phyloP scores from a whole-genome alignment of 2,113 vertebrate genomes.

The Proterorhinus semilunaris region DNA sequence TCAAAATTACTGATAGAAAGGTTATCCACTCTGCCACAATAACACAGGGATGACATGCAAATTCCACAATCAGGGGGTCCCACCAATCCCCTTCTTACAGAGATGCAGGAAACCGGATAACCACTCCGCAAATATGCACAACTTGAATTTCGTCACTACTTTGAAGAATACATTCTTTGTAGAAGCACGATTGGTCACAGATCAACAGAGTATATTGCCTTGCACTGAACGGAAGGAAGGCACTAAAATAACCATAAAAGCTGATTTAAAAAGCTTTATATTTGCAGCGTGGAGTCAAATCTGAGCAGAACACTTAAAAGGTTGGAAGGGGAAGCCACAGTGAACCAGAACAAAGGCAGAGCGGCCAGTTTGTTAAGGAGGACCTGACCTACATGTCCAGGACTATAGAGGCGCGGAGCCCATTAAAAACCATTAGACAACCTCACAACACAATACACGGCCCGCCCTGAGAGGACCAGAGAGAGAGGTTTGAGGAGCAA shows the following conservation, averaged over 20 bases:
- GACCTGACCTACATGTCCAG: constrained; percentile 7
- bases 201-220: background rate
- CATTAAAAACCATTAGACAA: constrained; percentile 9
- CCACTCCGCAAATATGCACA: background rate
- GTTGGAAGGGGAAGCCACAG: background rate
- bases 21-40: background rate
- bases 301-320: background rate
- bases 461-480: background rate
- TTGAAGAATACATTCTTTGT: background rate
- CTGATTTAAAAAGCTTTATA: background rate
- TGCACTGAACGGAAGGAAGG: background rate
- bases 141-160: background rate
- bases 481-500: background rate
- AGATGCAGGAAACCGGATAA: background rate
- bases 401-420: constrained; percentile 1
- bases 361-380: background rate
- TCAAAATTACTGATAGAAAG: background rate
- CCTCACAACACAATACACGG: background rate
- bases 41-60: background rate
- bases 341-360: constrained; percentile 1
- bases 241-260: background rate
- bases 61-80: background rate
- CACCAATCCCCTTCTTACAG: background rate
- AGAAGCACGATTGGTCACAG: background rate
- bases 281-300: background rate